Conservation (phyloP, 2,797 vertebrate species). For the Nyctalus aviator region DNA sequence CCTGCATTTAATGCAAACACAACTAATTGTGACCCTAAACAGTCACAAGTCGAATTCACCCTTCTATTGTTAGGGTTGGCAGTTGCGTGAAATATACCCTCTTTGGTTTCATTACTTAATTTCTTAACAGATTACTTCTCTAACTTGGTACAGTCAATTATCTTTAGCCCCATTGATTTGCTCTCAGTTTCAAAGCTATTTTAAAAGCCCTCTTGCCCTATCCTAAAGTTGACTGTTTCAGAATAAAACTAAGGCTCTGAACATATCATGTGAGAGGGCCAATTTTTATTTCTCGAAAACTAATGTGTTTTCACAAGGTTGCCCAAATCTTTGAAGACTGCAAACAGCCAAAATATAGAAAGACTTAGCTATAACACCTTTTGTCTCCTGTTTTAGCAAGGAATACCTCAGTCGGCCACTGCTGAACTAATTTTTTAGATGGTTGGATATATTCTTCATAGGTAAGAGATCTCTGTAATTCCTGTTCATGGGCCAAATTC, state of each 20-base stretch:
- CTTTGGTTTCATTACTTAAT: not conserved
- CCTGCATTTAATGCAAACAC: not conserved
- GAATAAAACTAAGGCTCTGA: constrained; percentile 11
- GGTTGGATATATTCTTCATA: constrained; percentile 77
- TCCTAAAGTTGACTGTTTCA: constrained; percentile 1
- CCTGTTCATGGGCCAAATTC: constrained; percentile 58
- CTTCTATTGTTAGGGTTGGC: not conserved
- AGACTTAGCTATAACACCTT: not conserved
- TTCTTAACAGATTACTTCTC: constrained; percentile 31
- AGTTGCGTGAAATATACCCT: not conserved
- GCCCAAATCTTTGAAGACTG: not conserved
- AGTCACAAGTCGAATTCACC: not conserved
- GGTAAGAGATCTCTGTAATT: constrained; percentile 66
- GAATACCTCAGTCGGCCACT: not conserved
- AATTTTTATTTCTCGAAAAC: constrained; percentile 54
- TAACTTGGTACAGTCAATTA: not conserved
- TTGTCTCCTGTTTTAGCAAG: constrained; percentile 26
- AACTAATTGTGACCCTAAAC: not conserved
- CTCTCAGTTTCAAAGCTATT: not conserved
- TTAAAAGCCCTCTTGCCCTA: not conserved
- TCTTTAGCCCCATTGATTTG: not conserved
- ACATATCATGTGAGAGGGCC: not conserved
- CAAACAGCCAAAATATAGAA: not conserved
- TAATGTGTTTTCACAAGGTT: constrained; percentile 9
- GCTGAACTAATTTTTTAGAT: constrained; percentile 44